Conservation (phyloP, 1,140 invertebrate genomes). For the Chelonus insularis region DNA sequence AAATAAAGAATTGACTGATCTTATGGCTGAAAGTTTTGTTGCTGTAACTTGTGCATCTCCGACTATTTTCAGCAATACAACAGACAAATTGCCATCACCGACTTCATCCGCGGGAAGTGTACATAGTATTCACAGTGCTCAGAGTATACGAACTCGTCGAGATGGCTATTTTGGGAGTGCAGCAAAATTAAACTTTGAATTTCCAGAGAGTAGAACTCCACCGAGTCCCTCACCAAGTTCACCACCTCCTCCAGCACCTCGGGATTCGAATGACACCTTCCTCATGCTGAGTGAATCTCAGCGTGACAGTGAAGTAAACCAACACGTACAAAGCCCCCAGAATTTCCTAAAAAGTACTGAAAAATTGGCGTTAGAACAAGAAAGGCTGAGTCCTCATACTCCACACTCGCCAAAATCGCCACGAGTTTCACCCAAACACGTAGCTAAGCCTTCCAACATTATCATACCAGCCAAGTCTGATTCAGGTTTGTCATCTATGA, state of each 20-base stretch:
- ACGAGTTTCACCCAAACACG: constrained; percentile 72
- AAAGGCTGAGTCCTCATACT: constrained; percentile 66
- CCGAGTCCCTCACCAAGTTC: constrained; percentile 64
- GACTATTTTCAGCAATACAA: constrained; percentile 55
- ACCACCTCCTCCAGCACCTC: constrained; percentile 79
- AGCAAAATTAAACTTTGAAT: constrained; percentile 58
- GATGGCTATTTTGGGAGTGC: constrained; percentile 66
- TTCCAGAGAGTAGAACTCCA: constrained; percentile 59
- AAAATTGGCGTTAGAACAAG: constrained; percentile 54
- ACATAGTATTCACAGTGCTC: constrained; percentile 48
- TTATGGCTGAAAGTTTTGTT: constrained; percentile 60
- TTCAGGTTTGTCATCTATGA: constrained; percentile 83
- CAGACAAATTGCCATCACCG: constrained; percentile 65
- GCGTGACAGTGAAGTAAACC: constrained; percentile 43
- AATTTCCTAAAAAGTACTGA: constrained; percentile 55
- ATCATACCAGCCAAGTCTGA: constrained; percentile 77
- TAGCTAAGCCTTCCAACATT: constrained; percentile 62
- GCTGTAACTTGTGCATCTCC: constrained; percentile 58
- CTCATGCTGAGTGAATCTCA: constrained; percentile 50
- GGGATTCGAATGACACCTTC: constrained; percentile 62
- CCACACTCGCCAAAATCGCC: constrained; percentile 74
- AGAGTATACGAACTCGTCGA: constrained; percentile 67
- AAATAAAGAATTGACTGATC: constrained; percentile 57
- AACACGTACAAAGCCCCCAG: constrained; percentile 50
- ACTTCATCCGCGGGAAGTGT: constrained; percentile 63